Percentiles rank a stretch among this genome's conserved stretches.
Evolutionary conservation across 2,113 vertebrate genomes (phyloP).

Genomic region (Plecturocebus donacophilus): DNA sequence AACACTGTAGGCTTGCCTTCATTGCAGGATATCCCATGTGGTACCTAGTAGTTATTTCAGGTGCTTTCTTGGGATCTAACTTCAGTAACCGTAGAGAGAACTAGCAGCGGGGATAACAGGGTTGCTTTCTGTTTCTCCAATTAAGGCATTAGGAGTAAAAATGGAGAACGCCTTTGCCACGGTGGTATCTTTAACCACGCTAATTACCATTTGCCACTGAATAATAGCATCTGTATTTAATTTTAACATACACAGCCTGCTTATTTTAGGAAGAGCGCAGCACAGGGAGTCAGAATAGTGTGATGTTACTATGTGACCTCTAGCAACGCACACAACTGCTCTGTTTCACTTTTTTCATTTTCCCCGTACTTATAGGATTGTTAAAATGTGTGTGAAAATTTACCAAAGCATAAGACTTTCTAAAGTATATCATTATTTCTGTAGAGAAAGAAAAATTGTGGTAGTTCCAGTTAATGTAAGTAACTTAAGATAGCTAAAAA

Average conservation of each 20-base stretch:
- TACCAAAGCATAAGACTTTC: background rate
- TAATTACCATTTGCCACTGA: conserved; percentile 2
- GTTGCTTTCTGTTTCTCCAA: background rate
- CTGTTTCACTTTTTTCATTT: conserved; percentile 28
- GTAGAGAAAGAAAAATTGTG: background rate
- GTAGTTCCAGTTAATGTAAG: background rate
- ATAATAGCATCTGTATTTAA: background rate
- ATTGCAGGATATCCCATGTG: background rate
- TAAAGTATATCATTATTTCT: background rate
- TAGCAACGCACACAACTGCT: background rate
- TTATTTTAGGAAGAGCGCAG: background rate
- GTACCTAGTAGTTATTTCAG: background rate
- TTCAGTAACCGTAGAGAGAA: background rate
- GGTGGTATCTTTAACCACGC: background rate
- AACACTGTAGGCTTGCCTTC: background rate
- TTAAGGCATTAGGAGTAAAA: background rate
- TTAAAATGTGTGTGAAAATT: conserved; percentile 11
- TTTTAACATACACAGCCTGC: background rate
- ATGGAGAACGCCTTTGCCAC: background rate
- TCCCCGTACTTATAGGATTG: background rate
- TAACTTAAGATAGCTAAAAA: conserved; percentile 7
- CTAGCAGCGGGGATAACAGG: background rate
- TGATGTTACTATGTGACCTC: background rate
- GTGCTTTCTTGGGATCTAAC: background rate
- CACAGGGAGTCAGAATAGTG: background rate